Base-by-base conservation (phyloP, 2,888 invertebrate genomes). In the Rhorus exstirpatorius region DNA sequence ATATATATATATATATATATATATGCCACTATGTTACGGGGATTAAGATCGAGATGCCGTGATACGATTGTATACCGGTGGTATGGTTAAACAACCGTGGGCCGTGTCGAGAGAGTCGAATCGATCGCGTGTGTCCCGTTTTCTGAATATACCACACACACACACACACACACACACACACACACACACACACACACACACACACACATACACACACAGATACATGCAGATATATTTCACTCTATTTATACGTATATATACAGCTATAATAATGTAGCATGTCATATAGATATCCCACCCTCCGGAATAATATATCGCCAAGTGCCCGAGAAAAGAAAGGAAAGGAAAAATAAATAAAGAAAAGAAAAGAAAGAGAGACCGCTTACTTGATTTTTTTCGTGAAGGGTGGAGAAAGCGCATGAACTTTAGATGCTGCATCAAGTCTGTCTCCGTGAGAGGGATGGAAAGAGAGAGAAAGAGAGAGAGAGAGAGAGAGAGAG, bases 11-110 rank as follows among this genome's bases (percentile, higher is more conserved):
- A 46, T 3, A 6, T 0, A 44, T n/a, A 3, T 4, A 38, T 12
- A 55, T 41, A 10, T 21, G 14, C 14, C 19, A 72, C 60, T 44
- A 58, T 31, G 65, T 70, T 81, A 79, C 63, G 71, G 85, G 85
- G 87, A 85, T 88, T 85, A 77, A 85, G 86, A 86, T 86, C 78
- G 85, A 86, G 82, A 78, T 75, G 79, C 38, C 53, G 79, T 46
- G 76, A 84, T 83, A 74, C 81, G 79, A 83, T 65, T 78, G 79
- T 77, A 76, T 38, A 65, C 70, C 58, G 77, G 79, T n/a, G 79
- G 76, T 81, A 41, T 58, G 79, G 77, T 78, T 82, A 82, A 86
- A 88, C 87, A 85, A 83, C 87, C 85, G 85, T 84, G 85, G 76
- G 87, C 70, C 60, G 65, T 35, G 63, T 63, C 60, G 58, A 24